Percentiles rank a stretch among this genome's conserved stretches.
phyloP scores from a whole-genome alignment of 2,113 vertebrate species.

The Perca flavescens region DNA sequence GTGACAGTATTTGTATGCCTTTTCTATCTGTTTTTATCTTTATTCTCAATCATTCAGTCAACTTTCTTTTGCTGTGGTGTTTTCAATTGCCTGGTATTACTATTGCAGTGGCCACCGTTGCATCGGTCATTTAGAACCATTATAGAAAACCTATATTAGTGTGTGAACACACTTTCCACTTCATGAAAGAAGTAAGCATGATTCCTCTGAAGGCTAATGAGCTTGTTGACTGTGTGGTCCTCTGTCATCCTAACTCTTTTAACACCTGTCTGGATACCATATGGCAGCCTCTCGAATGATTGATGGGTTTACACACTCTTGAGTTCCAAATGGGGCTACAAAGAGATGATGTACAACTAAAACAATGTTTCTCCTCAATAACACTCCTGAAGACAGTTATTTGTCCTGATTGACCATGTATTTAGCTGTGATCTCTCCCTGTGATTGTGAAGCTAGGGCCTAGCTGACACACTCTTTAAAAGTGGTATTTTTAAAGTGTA shows the following conservation, averaged over 20 bases:
- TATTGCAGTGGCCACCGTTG: background rate
- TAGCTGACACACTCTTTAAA: background rate
- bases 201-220: slow-evolving; percentile 26
- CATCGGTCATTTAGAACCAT: background rate
- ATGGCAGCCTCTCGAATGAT: slow-evolving; percentile 37
- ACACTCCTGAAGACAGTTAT: background rate
- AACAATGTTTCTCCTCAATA: slow-evolving; percentile 3
- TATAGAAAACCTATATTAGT: background rate
- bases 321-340: slow-evolving; percentile 13
- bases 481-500: background rate
- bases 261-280: slow-evolving; percentile 63
- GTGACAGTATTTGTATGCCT: background rate
- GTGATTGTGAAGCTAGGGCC: background rate
- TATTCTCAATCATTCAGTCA: background rate
- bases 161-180: background rate
- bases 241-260: slow-evolving; percentile 34
- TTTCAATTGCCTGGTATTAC: background rate
- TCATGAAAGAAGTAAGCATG: background rate
- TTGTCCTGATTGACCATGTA: background rate
- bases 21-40: no score
- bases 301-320: slow-evolving; percentile 1
- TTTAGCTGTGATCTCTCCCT: background rate
- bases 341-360: background rate
- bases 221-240: slow-evolving; percentile 51
- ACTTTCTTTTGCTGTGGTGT: background rate